These are phyloP conservation scores for Pagrus major DNA, from an alignment of 2,113 vertebrate species.

Conservation along the genomic window DNA sequence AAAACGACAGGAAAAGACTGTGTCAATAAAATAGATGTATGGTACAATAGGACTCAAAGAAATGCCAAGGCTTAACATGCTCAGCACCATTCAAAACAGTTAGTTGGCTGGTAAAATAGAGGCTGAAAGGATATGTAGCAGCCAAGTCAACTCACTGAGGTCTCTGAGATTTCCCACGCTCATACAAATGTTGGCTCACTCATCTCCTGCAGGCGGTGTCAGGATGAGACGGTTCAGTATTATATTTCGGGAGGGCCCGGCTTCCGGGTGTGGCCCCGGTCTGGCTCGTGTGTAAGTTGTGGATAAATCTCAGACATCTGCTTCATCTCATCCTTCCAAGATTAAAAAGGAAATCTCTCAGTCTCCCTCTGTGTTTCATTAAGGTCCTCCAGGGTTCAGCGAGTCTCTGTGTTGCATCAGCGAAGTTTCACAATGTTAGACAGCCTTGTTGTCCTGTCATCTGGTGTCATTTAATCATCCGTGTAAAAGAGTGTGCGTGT, in stretches of 20 bases:
- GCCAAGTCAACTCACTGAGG: conserved; percentile 9
- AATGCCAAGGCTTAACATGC: not conserved
- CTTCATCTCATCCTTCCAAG: conserved; percentile 54
- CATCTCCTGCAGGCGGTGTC: conserved; percentile 18
- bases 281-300: conserved; percentile 20
- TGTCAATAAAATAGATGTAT: not conserved
- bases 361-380: conserved; percentile 67
- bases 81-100: not conserved
- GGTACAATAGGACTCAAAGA: not conserved
- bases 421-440: conserved; percentile 35
- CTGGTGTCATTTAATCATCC: conserved; percentile 71
- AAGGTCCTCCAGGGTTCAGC: conserved; percentile 45
- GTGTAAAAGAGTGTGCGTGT: not conserved
- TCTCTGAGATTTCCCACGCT: conserved; percentile 8
- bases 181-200: conserved; percentile 12
- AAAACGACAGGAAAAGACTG: conserved; percentile 3
- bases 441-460: conserved; percentile 58
- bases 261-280: conserved; percentile 27
- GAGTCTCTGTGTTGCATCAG: conserved; percentile 37
- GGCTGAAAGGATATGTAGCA: not conserved
- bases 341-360: conserved; percentile 68
- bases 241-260: conserved; percentile 23
- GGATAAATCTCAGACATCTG: conserved; percentile 72
- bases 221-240: conserved; percentile 32
- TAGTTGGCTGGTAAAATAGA: not conserved